Evolutionary conservation across 2,888 invertebrate genomes (phyloP), one percentile per base, ranked within the genome.

Genomic region (Achlya flavicornis): DNA sequence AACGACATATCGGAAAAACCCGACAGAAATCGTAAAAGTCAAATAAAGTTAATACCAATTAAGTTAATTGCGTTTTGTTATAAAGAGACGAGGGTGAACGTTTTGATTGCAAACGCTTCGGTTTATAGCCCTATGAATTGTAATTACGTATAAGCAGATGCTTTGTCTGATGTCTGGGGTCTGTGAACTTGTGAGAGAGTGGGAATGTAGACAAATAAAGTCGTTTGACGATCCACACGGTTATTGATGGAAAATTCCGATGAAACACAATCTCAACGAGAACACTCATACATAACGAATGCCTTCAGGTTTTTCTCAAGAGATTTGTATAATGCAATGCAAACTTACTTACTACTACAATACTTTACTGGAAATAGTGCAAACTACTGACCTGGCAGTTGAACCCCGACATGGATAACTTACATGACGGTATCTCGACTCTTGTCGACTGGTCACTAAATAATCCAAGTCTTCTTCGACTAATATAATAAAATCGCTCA

Each of bases 121-220:
- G 75, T 84, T 87, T 85, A 87, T 83, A 64, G 76, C 69, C 74
- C 84, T 82, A 86, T 86, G 86, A 87, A 87, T 87, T 77, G 82
- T 85, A 86, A 86, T 86, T 83, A 81, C 66, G 77, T 75, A 85
- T 86, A 81, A 81, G 76, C 67, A 63, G 70, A 62, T 69, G 73
- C 64, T 69, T 72, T 70, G 66, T 57, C 53, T 53, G 6, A 19
- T 19, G 16, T 19, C 8, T 19, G 19, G 53, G 53, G 53, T 53
- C 53, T 4, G 8, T 53, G 53, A 53, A 53, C 53, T 53, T n/a
- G 16, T 48, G 53, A 19, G 53, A 7, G 53, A 19, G 53, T 53
- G 46, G n/a, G 46, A 10, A n/a, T 43, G 14, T 3, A 46, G 33
- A 58, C 26, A 14, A 57, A 53, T 33, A 19, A n/a, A 35, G 61